Evolutionary conservation across 2,888 invertebrate genomes (phyloP).

Genomic region (Drosophila paranaensis): DNA sequence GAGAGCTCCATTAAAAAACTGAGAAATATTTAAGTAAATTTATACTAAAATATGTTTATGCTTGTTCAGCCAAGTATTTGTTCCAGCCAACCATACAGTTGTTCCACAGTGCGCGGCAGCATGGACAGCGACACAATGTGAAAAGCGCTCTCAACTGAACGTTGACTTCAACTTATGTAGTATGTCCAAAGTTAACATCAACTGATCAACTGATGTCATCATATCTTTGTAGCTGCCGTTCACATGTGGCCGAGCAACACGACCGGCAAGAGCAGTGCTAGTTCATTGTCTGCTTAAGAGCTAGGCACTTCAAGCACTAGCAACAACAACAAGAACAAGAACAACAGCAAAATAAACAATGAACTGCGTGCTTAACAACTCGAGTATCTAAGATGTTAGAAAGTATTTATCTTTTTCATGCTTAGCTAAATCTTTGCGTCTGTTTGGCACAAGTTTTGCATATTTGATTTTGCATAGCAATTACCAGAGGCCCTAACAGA

Average conservation of each 20-base stretch:
- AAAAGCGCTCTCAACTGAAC: constrained; percentile 23
- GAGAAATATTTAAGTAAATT: no score
- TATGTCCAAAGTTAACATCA: constrained; percentile 32
- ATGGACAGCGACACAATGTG: constrained; percentile 2
- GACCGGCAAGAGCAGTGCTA: constrained; percentile 29
- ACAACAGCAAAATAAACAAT: constrained; percentile 35
- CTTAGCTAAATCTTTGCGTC: constrained; percentile 45
- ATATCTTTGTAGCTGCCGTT: constrained; percentile 19
- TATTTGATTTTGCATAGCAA: constrained; percentile 63
- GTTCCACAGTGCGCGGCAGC: constrained; percentile 5
- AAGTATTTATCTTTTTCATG: constrained; percentile 59
- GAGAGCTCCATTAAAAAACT: not conserved
- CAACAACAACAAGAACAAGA: constrained; percentile 21
- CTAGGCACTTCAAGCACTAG: constrained; percentile 33
- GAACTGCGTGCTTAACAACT: constrained; percentile 37
- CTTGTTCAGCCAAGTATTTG: not conserved
- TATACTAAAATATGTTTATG: not conserved
- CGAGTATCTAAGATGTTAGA: constrained; percentile 17
- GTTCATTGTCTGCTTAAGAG: constrained; percentile 65
- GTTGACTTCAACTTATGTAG: constrained; percentile 22
- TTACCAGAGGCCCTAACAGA: constrained; percentile 45
- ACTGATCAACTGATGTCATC: constrained; percentile 59
- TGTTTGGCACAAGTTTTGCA: constrained; percentile 57
- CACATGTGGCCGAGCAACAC: not conserved
- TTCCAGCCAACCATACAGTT: not conserved